These are phyloP conservation scores for Peromyscus polionotus DNA, from an alignment of 2,113 vertebrate genomes.

Conservation along the genomic window DNA sequence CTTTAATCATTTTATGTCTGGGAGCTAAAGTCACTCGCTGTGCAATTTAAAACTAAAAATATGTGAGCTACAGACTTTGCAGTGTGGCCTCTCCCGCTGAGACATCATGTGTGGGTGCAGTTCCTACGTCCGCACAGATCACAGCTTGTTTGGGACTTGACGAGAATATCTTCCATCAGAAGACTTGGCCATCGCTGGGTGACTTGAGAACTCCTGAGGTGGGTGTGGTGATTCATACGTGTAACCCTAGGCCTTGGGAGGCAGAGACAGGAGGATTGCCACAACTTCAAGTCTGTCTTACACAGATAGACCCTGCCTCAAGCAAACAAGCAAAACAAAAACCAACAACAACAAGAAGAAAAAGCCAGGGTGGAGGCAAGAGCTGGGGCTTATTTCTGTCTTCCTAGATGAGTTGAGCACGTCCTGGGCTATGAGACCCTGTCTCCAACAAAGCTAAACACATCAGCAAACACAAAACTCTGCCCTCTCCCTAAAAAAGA, in stretches of 20 bases:
- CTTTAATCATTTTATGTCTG: constrained; percentile 55
- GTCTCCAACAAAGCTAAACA: neutral
- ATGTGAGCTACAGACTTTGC: constrained; percentile 40
- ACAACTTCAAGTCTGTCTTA: neutral
- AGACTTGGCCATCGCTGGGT: neutral
- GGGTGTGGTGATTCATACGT: neutral
- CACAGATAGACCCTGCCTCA: neutral
- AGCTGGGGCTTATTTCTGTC: neutral
- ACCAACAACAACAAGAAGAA: neutral
- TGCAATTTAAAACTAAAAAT: constrained; percentile 66
- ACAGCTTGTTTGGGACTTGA: constrained; percentile 62
- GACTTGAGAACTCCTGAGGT: neutral
- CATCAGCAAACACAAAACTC: neutral
- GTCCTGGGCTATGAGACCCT: neutral
- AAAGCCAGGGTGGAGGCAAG: neutral
- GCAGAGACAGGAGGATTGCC: neutral
- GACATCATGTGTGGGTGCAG: neutral
- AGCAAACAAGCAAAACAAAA: neutral
- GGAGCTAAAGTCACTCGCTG: constrained; percentile 49
- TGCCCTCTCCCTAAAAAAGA: constrained; percentile 35
- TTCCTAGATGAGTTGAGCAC: neutral
- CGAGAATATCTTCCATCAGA: constrained; percentile 66
- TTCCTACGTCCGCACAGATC: neutral
- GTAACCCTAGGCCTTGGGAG: neutral
- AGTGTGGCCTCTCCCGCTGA: neutral